phyloP scores from a whole-genome alignment of 2,797 vertebrate species.

The Pseudomugil gertrudae region DNA sequence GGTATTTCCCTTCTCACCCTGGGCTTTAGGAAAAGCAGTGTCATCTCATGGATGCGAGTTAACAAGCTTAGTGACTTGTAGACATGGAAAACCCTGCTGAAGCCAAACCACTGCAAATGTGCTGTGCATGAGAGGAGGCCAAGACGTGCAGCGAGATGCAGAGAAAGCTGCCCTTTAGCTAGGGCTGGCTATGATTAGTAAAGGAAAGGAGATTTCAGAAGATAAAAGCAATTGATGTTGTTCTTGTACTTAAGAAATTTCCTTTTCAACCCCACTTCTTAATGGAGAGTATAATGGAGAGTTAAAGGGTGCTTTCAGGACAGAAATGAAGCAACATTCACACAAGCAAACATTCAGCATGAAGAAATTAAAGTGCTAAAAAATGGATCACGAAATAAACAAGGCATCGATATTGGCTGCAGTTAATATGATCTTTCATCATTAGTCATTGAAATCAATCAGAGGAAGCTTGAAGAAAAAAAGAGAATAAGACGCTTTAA shows the following conservation, averaged over 20 bases:
- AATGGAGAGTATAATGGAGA: slow-evolving; percentile 10
- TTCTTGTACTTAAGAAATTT: slow-evolving; percentile 22
- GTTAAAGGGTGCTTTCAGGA: slow-evolving; percentile 18
- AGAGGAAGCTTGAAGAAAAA: not conserved
- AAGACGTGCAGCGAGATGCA: slow-evolving; percentile 1
- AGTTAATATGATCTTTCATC: not conserved
- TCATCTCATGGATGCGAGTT: slow-evolving; percentile 58
- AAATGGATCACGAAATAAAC: not conserved
- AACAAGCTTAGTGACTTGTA: slow-evolving; percentile 54
- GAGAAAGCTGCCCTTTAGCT: slow-evolving; percentile 24
- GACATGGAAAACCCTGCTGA: slow-evolving; percentile 65
- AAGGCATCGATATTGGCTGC: not conserved
- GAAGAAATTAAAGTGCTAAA: not conserved
- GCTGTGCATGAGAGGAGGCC: slow-evolving; percentile 23
- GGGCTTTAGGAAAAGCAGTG: slow-evolving; percentile 65
- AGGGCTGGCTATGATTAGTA: slow-evolving; percentile 16
- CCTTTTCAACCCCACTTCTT: slow-evolving; percentile 6
- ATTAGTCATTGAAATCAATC: not conserved
- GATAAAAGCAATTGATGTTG: slow-evolving; percentile 7
- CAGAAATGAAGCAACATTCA: not conserved
- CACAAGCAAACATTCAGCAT: not conserved
- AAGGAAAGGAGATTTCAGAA: slow-evolving; percentile 21
- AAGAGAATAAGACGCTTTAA: too few relatives aligned
- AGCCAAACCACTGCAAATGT: slow-evolving; percentile 61
- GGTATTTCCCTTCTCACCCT: slow-evolving; percentile 66